A percentile compares a stretch with the other conserved stretches of the same genome.
phyloP scores from a whole-genome alignment of 2,888 invertebrate genomes.

The Ganaspis brasiliensis region DNA sequence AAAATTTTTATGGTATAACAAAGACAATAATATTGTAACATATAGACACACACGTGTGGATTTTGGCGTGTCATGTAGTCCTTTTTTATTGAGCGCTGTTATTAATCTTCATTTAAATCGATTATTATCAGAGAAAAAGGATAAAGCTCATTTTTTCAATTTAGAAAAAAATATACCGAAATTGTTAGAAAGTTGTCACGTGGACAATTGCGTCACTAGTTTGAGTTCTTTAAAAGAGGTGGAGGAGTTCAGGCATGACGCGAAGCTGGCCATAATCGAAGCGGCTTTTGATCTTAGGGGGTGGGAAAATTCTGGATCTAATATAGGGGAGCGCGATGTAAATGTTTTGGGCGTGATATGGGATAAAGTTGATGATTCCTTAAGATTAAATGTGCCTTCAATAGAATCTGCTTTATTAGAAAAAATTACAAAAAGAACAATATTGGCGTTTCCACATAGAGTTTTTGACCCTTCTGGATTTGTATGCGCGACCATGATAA shows the following conservation, averaged over 20 bases:
- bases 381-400: constrained; percentile 27
- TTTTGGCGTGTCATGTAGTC: constrained; percentile 58
- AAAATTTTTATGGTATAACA: constrained; percentile 58
- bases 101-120: background rate
- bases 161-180: background rate
- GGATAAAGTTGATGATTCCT: constrained; percentile 31
- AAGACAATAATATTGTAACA: constrained; percentile 40
- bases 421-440: constrained; percentile 39
- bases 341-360: constrained; percentile 16
- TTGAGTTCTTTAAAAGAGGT: constrained; percentile 30
- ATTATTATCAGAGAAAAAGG: background rate
- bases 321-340: constrained; percentile 22
- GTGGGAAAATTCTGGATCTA: constrained; percentile 41
- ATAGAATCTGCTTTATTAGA: constrained; percentile 1
- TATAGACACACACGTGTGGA: constrained; percentile 56
- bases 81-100: constrained; percentile 55
- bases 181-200: constrained; percentile 55
- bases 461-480: constrained; percentile 44
- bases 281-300: constrained; percentile 52
- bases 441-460: constrained; percentile 40
- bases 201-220: constrained; percentile 57
- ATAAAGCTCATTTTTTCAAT: background rate
- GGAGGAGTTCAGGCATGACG: constrained; percentile 29
- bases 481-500: constrained; percentile 29
- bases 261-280: constrained; percentile 44